Conservation (phyloP, 2,113 vertebrate genomes). For the Gavialis gangeticus region DNA sequence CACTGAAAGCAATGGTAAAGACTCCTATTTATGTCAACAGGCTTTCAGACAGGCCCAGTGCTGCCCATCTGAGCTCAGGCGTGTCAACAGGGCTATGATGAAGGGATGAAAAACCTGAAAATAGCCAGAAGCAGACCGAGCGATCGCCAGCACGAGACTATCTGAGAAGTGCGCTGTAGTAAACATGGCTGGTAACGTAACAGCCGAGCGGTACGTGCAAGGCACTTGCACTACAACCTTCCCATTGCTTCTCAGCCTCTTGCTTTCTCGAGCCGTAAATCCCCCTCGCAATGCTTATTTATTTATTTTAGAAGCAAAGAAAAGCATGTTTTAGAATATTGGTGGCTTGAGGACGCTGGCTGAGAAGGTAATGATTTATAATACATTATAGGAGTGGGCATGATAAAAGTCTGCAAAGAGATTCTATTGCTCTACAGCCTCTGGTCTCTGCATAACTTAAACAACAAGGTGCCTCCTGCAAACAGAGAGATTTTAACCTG, state of each 20-base stretch:
- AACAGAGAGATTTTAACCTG: slow-evolving; percentile 62
- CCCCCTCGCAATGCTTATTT: background rate
- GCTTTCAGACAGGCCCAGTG: background rate
- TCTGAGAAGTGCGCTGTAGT: background rate
- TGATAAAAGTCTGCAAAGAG: slow-evolving; percentile 65
- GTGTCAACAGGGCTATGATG: background rate
- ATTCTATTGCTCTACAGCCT: slow-evolving; percentile 50
- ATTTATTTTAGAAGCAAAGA: slow-evolving; percentile 36
- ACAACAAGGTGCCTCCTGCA: slow-evolving; percentile 62
- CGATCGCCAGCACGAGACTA: background rate
- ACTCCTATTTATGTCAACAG: background rate
- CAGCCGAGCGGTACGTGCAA: background rate
- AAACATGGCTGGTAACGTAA: background rate
- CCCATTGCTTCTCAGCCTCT: background rate
- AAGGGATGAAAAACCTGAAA: slow-evolving; percentile 26
- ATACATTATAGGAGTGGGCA: slow-evolving; percentile 62
- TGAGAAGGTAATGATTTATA: slow-evolving; percentile 68
- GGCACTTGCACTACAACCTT: background rate
- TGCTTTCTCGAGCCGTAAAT: background rate
- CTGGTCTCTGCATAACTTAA: slow-evolving; percentile 72
- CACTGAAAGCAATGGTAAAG: background rate
- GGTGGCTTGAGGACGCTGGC: slow-evolving; percentile 34
- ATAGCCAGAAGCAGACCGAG: background rate
- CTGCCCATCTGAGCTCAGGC: background rate
- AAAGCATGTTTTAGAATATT: slow-evolving; percentile 40